Base-by-base conservation (phyloP, 53 echinoderm and acorn worm genomes). In the Hippasteria phrygiana region DNA sequence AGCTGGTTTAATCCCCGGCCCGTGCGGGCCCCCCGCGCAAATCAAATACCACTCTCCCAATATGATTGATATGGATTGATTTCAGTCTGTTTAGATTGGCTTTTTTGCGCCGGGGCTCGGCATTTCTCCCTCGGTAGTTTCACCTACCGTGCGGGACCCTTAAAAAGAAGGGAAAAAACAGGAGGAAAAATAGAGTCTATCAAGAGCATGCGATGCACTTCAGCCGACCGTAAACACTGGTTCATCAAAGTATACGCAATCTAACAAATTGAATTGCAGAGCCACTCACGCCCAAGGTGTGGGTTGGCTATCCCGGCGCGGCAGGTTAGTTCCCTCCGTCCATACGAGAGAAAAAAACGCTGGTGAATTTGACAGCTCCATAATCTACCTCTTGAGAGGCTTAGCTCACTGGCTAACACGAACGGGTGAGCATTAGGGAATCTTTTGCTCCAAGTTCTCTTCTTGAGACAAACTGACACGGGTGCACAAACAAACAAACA, bases 31-130 rank as follows among this genome's bases (percentile, higher is more conserved):
- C 53, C 59, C 62, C 62, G 56, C n/a, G 87, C 74, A 87, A 87
- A 87, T 87, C 87, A 87, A 87, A 87, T 87, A 74, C 54, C 74
- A 71, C 87, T 87, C 62, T 33, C 77, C 77, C 73, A 73, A 62
- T 87, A 55, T 87, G 87, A 87, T 87, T 87, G 87, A 87, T 87
- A 74, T 42, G 87, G 74, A 38, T 63, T 87, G 87, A 74, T 87
- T 74, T 75, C 75, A 73, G 74, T 87, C 75, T 74, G 87, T 87
- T 74, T 87, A 75, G 87, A 87, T 87, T 87, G 75, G 59, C 74
- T 87, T 87, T 87, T 78, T 78, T 34, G 35, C 35, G 78, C 27
- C 74, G 0, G 39, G 78, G 78, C 78, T 39, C 26, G 78, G 62
- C 22, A 37, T 78, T 33, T 17, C 20, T 78, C 78, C 78, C 78